phyloP scores from a whole-genome alignment of 2,888 invertebrate species.

The Chrysomela aeneicollis region DNA sequence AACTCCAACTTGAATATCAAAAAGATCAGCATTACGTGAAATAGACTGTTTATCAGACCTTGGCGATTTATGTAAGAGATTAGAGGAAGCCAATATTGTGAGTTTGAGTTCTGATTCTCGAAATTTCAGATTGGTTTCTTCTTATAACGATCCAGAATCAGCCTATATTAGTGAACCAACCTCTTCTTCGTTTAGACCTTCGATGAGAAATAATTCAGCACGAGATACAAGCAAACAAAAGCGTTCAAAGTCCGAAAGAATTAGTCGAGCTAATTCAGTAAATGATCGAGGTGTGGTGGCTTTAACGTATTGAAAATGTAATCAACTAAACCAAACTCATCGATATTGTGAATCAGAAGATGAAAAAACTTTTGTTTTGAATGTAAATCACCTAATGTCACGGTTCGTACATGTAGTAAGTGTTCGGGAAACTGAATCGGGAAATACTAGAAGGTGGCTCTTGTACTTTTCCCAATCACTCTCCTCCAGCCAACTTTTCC shows the following conservation, averaged over 20 bases:
- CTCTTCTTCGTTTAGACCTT: background rate
- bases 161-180: too few species aligned
- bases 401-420: constrained; percentile 15
- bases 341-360: constrained; percentile 7
- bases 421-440: constrained; percentile 11
- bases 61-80: constrained; percentile 15
- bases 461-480: too few species aligned
- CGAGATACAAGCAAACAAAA: background rate
- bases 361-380: constrained; percentile 29
- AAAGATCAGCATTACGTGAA: constrained; percentile 18
- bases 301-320: background rate
- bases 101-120: background rate
- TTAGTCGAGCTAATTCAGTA: background rate
- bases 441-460: background rate
- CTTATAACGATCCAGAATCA: too few species aligned
- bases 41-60: constrained; percentile 13
- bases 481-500: background rate
- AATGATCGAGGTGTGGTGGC: background rate
- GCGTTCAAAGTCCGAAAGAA: background rate
- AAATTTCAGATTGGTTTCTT: background rate
- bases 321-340: constrained; percentile 11
- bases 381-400: constrained; percentile 29
- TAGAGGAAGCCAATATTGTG: constrained; percentile 20
- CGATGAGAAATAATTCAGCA: background rate
- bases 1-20: constrained; percentile 12